phyloP scores from a whole-genome alignment of 2,797 vertebrate genomes.

The Pangasius macronema region DNA sequence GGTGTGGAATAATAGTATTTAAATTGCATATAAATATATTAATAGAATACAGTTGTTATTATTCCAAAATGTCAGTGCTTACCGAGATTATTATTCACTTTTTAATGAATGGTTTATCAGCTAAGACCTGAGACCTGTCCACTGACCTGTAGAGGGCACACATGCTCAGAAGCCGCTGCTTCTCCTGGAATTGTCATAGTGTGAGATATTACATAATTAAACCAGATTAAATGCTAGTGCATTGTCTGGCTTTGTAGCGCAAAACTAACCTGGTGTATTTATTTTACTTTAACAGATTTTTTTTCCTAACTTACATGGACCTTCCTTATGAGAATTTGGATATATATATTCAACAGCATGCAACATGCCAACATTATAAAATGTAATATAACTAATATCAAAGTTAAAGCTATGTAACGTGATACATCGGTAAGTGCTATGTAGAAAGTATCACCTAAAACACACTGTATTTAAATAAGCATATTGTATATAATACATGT shows the following conservation, averaged over 20 bases:
- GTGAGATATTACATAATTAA: not conserved
- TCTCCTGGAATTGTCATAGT: not conserved
- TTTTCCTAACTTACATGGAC: not conserved
- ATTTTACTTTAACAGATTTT: not conserved
- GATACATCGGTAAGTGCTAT: not conserved
- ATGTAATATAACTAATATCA: not conserved
- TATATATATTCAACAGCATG: not conserved
- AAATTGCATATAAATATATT: not conserved
- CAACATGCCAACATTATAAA: not conserved
- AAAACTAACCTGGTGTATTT: not conserved
- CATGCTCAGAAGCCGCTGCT: slow-evolving; percentile 24
- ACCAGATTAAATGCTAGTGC: not conserved
- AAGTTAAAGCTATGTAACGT: not conserved
- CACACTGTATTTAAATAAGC: not conserved
- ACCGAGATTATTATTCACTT: not conserved
- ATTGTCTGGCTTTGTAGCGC: not conserved
- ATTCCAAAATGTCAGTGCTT: not conserved
- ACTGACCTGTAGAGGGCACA: slow-evolving; percentile 65
- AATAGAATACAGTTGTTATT: not conserved
- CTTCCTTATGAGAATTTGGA: not conserved
- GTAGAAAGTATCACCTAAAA: not conserved
- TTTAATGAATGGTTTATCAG: not conserved
- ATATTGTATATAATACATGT: not conserved
- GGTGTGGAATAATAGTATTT: not conserved
- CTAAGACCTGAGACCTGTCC: not conserved